Evolutionary conservation across 2,113 vertebrate genomes (phyloP).

Genomic region (Aegotheles bennettii): DNA sequence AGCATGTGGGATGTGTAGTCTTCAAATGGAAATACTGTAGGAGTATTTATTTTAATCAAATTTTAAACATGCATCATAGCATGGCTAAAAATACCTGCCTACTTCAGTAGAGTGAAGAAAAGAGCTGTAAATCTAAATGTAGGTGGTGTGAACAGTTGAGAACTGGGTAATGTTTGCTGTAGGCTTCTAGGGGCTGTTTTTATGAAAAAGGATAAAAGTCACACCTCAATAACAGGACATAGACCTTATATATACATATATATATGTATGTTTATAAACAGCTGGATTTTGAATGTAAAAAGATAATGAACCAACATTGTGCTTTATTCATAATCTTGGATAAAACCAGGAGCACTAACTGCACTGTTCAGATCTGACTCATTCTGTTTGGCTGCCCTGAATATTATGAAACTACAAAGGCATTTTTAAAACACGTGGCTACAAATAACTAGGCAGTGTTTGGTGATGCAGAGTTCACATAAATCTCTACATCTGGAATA

Average conservation of each 20-base stretch:
- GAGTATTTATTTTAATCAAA: constrained; percentile 50
- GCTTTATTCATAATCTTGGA: background rate
- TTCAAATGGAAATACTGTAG: constrained; percentile 43
- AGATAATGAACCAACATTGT: background rate
- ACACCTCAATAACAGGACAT: background rate
- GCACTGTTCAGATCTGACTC: background rate
- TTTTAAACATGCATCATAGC: constrained; percentile 7
- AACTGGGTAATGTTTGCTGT: background rate
- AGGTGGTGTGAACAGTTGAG: background rate
- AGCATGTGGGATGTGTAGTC: background rate
- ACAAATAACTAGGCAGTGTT: constrained; percentile 18
- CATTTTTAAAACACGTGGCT: constrained; percentile 40
- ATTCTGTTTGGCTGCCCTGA: background rate
- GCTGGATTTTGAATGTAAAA: background rate
- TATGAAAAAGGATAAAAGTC: background rate
- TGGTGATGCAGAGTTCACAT: background rate
- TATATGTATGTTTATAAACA: background rate
- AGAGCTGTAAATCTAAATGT: background rate
- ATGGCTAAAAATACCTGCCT: constrained; percentile 42
- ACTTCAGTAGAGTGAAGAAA: background rate
- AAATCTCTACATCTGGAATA: background rate
- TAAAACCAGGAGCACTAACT: background rate
- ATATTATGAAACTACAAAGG: background rate
- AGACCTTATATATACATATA: background rate
- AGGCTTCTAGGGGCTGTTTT: background rate